Evolutionary conservation across 2,888 invertebrate species (phyloP), one percentile per base, ranked within the genome.

Genomic region (Lymantria monacha): DNA sequence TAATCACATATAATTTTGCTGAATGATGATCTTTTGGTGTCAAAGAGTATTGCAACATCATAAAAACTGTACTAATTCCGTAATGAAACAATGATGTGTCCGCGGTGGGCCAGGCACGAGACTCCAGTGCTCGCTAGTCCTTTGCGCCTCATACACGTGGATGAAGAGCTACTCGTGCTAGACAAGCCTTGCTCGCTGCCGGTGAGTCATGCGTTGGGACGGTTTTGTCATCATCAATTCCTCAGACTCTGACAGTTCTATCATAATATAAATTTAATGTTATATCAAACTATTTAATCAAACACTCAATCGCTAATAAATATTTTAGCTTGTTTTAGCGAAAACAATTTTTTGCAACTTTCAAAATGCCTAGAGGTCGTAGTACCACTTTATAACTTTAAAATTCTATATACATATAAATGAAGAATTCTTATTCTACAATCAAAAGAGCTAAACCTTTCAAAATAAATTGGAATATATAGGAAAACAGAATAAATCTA

Each of bases 131-230:
- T 95, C 86, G 94, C 94, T 87, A 93, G 94, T 89, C 93, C 93
- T 83, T 94, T 97, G 89, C 94, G 95, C 92, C 94, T 97, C 87
- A 93, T 97, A 84, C 94, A 95, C 88, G 94, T 96, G 85, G 95
- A 95, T 85, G 95, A 96, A 74, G 96, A 97, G 81, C 92, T 97
- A 79, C 93, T 97, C 83, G 97, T 97, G 85, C 93, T 97, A 92
- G 96, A 97, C 93, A 97, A 97, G 93, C 97, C 97, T 79, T 95
- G 96, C 85, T 97, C 97, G 75, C 93, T 97, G 85, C 97, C 97
- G 92, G 96, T 96, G 94, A 95, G 94, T 94, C 82, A 59, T 67
- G 63, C 66, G 75, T 77, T 74, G 74, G 72, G 75, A 72, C 75
- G 73, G 70, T 75, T 76, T 76, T 74, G 52, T 66, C 61, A 61